Conservation (phyloP, 2,888 invertebrate genomes). For the Diachrysia chrysitis region DNA sequence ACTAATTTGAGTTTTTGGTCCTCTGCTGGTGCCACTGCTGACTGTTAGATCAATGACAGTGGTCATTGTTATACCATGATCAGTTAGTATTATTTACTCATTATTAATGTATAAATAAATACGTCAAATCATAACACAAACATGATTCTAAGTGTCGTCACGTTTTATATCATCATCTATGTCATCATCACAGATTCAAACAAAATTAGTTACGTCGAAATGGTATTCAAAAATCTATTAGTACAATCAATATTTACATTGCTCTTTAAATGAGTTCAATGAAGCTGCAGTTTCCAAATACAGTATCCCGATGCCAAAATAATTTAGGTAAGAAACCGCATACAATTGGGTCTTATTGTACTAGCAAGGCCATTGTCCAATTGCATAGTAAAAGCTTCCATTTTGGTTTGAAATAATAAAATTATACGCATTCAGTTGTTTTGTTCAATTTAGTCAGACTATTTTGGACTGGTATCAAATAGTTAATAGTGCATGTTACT, state of each 20-base stretch:
- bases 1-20: too few relatives aligned
- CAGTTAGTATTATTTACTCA: too few relatives aligned
- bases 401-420: slow-evolving; percentile 18
- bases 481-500: neutral
- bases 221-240: neutral
- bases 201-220: neutral
- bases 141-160: too few relatives aligned
- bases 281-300: slow-evolving; percentile 2
- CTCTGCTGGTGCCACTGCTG: too few relatives aligned
- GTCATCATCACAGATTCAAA: too few relatives aligned
- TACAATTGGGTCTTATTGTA: slow-evolving; percentile 39
- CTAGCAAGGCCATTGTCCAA: slow-evolving; percentile 36
- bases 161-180: too few relatives aligned
- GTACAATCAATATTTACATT: neutral
- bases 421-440: slow-evolving; percentile 30
- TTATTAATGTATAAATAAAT: too few relatives aligned
- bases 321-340: slow-evolving; percentile 36
- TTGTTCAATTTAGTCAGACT: slow-evolving; percentile 7
- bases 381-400: slow-evolving; percentile 13
- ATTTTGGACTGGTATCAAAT: slow-evolving; percentile 37
- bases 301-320: slow-evolving; percentile 30
- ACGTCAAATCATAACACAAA: too few relatives aligned
- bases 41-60: too few relatives aligned
- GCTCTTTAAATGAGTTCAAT: too few relatives aligned
- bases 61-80: too few relatives aligned